Percentiles rank a stretch among this genome's conserved stretches.
phyloP scores from a whole-genome alignment of 2,888 invertebrate genomes.

The Opisthograptis luteolata region DNA sequence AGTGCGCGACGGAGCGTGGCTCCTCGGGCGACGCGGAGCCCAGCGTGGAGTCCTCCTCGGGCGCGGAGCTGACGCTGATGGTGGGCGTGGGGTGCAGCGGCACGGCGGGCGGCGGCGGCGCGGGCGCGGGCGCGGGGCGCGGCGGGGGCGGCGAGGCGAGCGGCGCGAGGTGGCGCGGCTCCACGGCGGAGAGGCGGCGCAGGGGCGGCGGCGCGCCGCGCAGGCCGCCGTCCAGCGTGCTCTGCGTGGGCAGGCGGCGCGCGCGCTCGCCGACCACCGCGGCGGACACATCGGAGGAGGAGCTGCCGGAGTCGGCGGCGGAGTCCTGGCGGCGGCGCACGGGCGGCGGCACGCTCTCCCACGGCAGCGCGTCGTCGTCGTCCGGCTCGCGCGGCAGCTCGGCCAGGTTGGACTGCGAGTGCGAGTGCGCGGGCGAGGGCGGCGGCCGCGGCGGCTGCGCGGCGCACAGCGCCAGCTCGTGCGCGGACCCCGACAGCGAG shows the following conservation, averaged over 20 bases:
- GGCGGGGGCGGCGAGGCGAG: slow-evolving; percentile 71
- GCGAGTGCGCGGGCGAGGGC: slow-evolving; percentile 94
- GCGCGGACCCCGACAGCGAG: slow-evolving; percentile 92
- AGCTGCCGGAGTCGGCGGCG: slow-evolving; percentile 87
- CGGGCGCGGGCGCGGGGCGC: slow-evolving; percentile 58
- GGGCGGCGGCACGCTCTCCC: slow-evolving; percentile 62
- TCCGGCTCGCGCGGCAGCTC: slow-evolving; percentile 62
- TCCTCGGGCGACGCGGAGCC: slow-evolving; percentile 58
- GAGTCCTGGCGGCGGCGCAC: slow-evolving; percentile 86
- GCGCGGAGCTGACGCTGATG: slow-evolving; percentile 90
- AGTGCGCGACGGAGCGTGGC: slow-evolving; percentile 62
- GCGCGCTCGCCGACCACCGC: slow-evolving; percentile 87
- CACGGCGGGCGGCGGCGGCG: slow-evolving; percentile 57
- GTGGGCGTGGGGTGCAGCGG: slow-evolving; percentile 70
- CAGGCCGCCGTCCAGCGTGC: slow-evolving; percentile 87
- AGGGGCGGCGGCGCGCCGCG: slow-evolving; percentile 77
- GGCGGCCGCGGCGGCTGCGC: slow-evolving; percentile 81
- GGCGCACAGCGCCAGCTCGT: slow-evolving; percentile 91
- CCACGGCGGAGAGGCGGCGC: slow-evolving; percentile 76
- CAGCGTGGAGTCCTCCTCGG: slow-evolving; percentile 80
- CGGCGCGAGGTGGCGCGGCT: slow-evolving; percentile 85
- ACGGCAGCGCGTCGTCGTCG: slow-evolving; percentile 67
- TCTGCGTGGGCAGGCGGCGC: slow-evolving; percentile 87
- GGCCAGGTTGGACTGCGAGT: slow-evolving; percentile 95
- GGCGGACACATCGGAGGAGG: slow-evolving; percentile 88